These are phyloP conservation scores for Manis crassicaudata DNA, from an alignment of 2,797 vertebrate species.

Conservation along the genomic window DNA sequence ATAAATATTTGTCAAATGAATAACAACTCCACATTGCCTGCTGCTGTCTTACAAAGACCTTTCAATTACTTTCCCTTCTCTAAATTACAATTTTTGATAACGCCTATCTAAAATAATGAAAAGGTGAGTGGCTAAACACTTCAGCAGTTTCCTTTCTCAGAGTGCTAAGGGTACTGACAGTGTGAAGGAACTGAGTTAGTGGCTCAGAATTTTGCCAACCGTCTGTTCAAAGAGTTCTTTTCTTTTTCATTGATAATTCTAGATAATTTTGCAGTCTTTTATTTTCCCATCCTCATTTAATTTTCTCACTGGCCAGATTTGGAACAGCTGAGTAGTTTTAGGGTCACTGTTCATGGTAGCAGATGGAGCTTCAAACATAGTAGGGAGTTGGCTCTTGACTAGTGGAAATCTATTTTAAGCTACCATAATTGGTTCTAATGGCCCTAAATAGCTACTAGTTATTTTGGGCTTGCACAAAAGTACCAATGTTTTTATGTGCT, in stretches of 20 bases:
- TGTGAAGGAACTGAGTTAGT: neutral
- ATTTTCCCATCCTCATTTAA: conserved; percentile 26
- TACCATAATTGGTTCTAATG: conserved; percentile 13
- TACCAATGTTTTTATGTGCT: neutral
- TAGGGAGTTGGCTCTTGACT: conserved; percentile 7
- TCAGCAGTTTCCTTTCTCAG: conserved; percentile 26
- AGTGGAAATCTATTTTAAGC: conserved; percentile 58
- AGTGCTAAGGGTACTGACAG: neutral
- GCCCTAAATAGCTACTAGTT: conserved; percentile 2
- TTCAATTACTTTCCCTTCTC: neutral
- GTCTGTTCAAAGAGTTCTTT: neutral
- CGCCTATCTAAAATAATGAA: neutral
- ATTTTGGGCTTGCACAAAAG: conserved; percentile 10
- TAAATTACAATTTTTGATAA: neutral
- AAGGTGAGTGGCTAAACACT: neutral
- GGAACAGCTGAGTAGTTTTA: conserved; percentile 41
- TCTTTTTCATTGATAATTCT: conserved; percentile 11
- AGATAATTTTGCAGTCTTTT: conserved; percentile 40
- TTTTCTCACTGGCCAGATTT: conserved; percentile 39
- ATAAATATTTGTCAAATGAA: neutral
- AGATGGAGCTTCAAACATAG: conserved; percentile 42
- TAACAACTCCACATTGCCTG: neutral
- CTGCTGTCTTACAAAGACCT: neutral
- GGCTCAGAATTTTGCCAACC: conserved; percentile 24
- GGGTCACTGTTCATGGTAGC: conserved; percentile 45